Evolutionary conservation across 1,140 invertebrate genomes (phyloP).

Genomic region (Rhynchophorus ferrugineus): DNA sequence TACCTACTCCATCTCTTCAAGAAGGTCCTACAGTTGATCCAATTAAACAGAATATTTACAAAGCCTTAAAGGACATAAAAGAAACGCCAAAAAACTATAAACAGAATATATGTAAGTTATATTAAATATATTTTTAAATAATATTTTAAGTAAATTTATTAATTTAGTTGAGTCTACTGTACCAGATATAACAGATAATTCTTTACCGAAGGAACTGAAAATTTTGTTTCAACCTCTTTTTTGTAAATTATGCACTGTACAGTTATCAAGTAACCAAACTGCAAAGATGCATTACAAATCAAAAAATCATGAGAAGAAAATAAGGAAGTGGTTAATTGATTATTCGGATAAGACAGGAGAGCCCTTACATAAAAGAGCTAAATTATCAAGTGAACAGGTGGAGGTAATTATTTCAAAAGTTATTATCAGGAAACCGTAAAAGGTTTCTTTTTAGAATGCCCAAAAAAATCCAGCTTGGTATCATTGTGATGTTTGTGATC

Average conservation of each 20-base stretch:
- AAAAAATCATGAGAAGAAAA: constrained; percentile 43
- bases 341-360: constrained; percentile 32
- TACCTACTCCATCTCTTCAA: not conserved
- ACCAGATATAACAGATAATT: constrained; percentile 27
- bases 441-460: constrained; percentile 18
- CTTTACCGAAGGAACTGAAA: constrained; percentile 41
- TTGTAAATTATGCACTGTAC: constrained; percentile 41
- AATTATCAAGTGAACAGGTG: constrained; percentile 5
- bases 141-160: not conserved
- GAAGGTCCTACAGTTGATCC: constrained; percentile 3
- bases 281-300: constrained; percentile 44
- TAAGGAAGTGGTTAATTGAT: constrained; percentile 39
- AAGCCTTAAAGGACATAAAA: constrained; percentile 11
- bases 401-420: constrained; percentile 16
- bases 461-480: constrained; percentile 33
- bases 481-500: constrained; percentile 42
- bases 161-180: constrained; percentile 24
- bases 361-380: constrained; percentile 34
- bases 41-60: constrained; percentile 21
- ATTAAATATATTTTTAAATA: not conserved
- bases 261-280: constrained; percentile 39
- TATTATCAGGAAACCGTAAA: no score
- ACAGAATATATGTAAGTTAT: constrained; percentile 25
- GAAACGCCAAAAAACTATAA: constrained; percentile 25
- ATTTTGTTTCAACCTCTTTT: constrained; percentile 39